Evolutionary conservation across 2,888 invertebrate genomes (phyloP).

Genomic region (Cheilosia scutellata): DNA sequence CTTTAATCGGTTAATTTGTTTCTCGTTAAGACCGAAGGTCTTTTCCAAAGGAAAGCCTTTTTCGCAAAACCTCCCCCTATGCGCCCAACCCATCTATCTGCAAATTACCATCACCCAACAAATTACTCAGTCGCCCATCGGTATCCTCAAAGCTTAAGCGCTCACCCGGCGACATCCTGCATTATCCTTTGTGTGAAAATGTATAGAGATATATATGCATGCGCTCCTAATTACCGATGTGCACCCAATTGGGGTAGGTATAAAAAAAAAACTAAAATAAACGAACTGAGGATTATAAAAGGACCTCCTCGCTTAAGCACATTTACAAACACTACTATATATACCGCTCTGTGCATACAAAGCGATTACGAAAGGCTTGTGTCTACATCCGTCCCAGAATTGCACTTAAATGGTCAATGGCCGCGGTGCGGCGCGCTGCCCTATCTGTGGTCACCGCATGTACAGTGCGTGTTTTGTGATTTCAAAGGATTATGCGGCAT

Average conservation of each 20-base stretch:
- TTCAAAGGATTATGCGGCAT: conserved; percentile 74
- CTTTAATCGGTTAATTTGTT: conserved; percentile 70
- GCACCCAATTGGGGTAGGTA: conserved; percentile 43
- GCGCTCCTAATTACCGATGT: conserved; percentile 64
- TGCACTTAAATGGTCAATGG: conserved; percentile 23
- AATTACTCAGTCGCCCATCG: conserved; percentile 46
- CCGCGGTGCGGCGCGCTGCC: neutral
- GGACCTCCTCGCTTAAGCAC: conserved; percentile 11
- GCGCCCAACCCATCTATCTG: conserved; percentile 10
- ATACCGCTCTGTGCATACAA: neutral
- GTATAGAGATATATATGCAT: neutral
- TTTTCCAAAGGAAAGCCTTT: neutral
- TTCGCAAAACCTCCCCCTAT: neutral
- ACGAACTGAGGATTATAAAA: conserved; percentile 43
- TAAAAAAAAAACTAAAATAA: conserved; percentile 21
- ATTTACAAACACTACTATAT: neutral
- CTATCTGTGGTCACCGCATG: neutral
- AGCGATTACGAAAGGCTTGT: conserved; percentile 34
- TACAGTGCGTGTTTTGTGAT: conserved; percentile 66
- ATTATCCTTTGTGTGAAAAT: conserved; percentile 34
- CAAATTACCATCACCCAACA: conserved; percentile 50
- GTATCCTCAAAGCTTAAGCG: conserved; percentile 42
- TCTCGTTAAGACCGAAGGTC: conserved; percentile 45
- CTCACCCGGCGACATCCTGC: conserved; percentile 33
- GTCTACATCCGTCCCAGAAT: neutral